Conservation (phyloP, 2,797 vertebrate species). For the Coregonus ussuriensis region DNA sequence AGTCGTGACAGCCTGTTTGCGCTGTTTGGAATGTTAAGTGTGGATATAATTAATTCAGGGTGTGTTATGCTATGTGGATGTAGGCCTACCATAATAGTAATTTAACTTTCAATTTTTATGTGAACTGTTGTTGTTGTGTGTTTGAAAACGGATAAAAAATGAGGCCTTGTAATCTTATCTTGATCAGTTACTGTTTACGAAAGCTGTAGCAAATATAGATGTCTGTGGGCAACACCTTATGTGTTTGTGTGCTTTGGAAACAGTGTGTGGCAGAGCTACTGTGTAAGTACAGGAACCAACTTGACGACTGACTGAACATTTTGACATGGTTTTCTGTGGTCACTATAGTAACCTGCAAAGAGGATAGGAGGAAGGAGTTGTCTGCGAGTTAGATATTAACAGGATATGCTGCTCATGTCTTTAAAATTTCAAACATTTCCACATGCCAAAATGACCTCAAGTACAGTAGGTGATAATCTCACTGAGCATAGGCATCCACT, state of each 20-base stretch:
- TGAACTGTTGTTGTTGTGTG: not conserved
- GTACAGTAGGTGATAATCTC: constrained; percentile 11
- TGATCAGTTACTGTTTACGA: not conserved
- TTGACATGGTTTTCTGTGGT: not conserved
- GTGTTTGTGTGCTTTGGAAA: not conserved
- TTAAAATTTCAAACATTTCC: constrained; percentile 11
- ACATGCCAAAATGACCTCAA: not conserved
- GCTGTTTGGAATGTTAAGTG: constrained; percentile 23
- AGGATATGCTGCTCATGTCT: constrained; percentile 23
- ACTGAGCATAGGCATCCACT: constrained; percentile 30
- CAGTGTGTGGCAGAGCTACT: not conserved
- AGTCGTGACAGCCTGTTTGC: constrained; percentile 21
- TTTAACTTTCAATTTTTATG: not conserved
- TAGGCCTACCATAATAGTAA: not conserved
- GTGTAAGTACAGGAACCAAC: too few relatives aligned
- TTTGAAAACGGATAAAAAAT: not conserved
- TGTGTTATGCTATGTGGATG: not conserved
- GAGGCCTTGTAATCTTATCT: not conserved
- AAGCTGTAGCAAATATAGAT: constrained; percentile 13
- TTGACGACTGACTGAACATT: not conserved
- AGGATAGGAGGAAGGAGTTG: too few relatives aligned
- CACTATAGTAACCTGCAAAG: not conserved
- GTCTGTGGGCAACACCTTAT: not conserved
- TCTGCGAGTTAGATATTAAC: constrained; percentile 17
- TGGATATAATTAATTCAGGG: constrained; percentile 13